phyloP scores from a whole-genome alignment of 2,888 invertebrate genomes.

The Acanthosepion esculentum region DNA sequence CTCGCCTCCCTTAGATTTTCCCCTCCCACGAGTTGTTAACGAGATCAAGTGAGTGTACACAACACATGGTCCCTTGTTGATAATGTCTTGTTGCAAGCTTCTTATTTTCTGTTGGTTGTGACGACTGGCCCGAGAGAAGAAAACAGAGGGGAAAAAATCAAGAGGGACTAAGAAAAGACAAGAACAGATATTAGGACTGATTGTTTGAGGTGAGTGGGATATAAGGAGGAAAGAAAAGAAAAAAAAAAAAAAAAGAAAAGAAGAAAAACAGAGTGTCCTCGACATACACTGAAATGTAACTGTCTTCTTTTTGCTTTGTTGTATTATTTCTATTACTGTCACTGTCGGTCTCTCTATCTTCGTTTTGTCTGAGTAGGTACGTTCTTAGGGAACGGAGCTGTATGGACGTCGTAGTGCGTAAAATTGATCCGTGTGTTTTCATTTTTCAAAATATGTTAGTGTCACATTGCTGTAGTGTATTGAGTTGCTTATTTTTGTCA shows the following conservation, averaged over 20 bases:
- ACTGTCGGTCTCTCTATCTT: background rate
- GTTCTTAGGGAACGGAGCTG: background rate
- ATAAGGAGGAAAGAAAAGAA: background rate
- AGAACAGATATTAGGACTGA: background rate
- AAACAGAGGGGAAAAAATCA: background rate
- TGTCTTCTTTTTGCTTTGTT: background rate
- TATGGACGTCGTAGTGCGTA: background rate
- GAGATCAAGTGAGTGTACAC: conserved; percentile 6
- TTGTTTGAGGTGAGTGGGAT: background rate
- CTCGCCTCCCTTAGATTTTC: background rate
- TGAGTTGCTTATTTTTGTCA: background rate
- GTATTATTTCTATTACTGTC: background rate
- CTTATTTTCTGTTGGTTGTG: background rate
- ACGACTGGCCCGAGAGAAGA: background rate
- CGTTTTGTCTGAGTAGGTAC: background rate
- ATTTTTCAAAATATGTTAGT: too few relatives aligned
- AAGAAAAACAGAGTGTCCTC: background rate
- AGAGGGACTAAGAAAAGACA: background rate
- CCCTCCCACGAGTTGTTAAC: background rate
- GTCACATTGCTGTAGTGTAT: background rate
- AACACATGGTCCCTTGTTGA: conserved; percentile 33
- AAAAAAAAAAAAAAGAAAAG: background rate
- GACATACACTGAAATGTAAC: background rate
- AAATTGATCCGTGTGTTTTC: too few relatives aligned
- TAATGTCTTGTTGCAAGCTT: conserved; percentile 33